Evolutionary conservation across 2,797 vertebrate genomes (phyloP).

Genomic region (Euphonia xanthogaster): DNA sequence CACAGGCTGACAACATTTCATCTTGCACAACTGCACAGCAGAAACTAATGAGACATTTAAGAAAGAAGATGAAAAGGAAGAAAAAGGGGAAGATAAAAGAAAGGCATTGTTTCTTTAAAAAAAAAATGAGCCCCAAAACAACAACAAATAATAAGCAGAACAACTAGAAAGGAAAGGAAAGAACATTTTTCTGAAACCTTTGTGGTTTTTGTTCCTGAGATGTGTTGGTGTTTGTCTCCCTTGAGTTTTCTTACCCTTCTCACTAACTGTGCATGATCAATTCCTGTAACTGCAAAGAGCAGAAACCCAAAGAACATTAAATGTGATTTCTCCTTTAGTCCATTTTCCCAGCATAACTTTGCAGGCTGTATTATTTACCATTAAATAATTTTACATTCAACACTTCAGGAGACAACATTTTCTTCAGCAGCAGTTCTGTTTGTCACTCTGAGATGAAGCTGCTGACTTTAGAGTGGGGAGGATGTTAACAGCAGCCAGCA

Average conservation of each 20-base stretch:
- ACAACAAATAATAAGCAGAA: background rate
- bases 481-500: slow-evolving; percentile 39
- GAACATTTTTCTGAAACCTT: background rate
- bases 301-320: background rate
- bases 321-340: background rate
- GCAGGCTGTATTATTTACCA: background rate
- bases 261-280: background rate
- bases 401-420: background rate
- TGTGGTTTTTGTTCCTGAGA: background rate
- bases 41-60: slow-evolving; percentile 11
- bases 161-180: background rate
- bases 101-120: background rate
- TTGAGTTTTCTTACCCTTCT: background rate
- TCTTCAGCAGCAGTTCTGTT: background rate
- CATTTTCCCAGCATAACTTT: background rate
- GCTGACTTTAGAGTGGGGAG: background rate
- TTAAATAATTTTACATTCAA: background rate
- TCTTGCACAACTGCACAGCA: background rate
- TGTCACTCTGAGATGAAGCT: background rate
- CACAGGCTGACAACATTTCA: slow-evolving; percentile 16
- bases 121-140: background rate
- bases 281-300: background rate
- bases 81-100: background rate
- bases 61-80: background rate
- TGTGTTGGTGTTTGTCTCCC: background rate